Evolutionary conservation across 2,888 invertebrate species (phyloP), one percentile per base, ranked within the genome.

Genomic region (Silvanus unidentatus): DNA sequence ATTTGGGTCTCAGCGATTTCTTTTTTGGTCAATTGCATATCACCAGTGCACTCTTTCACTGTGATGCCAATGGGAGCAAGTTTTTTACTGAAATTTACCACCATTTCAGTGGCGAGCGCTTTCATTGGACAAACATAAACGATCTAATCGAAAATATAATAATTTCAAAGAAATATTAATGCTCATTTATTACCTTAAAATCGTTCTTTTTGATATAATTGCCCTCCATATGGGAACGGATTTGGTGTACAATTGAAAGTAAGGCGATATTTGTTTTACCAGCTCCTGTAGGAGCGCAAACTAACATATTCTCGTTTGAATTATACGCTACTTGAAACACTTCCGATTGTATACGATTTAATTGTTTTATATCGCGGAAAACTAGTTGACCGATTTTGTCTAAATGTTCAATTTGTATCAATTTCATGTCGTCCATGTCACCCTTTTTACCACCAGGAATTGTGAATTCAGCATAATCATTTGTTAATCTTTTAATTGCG

Each of bases 101-200:
- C 94, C 96, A 99, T 99, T 77, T 99, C 99, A 0, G 97, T 86
- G 0, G 99, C 99, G 32, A 99, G 72, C 0, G 99, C 99, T 75
- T 99, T 99, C 99, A 99, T 99, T 1, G 99, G 99, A 0, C 98
- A 98, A 56, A 99, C 90, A 72, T 99, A 99, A 40, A 99, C 88
- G 58, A 99, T 94, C 86, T 91, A 65, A 13, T 72, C 54, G 43
- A 47, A 36, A 47, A 11, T 9, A 40, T 47, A 5, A 38, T 13
- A 14, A 10, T 38, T 10, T 40, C 6, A 11, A 28, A 40, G 28
- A 27, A 11, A 27, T 40, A 28, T 12, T 11, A 35, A 6, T 35
- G 11, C 35, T 13, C 27, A 22, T n/a, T n/a, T n/a, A n/a, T n/a
- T n/a, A n/a, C 88, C 79, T 98, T 98, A 65, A 98, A 98, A 60